Evolutionary conservation across 2,888 invertebrate genomes (phyloP).

Genomic region (Scrobipalpa atriplicella): DNA sequence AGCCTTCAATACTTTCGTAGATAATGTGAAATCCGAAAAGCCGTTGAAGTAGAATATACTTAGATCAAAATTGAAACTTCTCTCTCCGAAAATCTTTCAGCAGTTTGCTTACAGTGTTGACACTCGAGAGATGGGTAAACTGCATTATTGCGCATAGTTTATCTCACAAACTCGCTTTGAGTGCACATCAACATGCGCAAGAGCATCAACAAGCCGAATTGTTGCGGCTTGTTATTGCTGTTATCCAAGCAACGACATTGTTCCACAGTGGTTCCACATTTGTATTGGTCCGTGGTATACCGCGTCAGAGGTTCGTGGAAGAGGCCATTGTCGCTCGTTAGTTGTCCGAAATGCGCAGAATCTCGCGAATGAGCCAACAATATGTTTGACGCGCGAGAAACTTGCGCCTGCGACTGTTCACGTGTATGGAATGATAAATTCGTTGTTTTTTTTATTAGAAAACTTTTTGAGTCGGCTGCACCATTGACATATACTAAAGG

Average conservation of each 20-base stretch:
- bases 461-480: background rate
- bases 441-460: background rate
- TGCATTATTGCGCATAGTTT: constrained; percentile 23
- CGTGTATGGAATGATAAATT: constrained; percentile 7
- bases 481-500: background rate
- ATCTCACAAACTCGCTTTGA: background rate
- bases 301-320: constrained; percentile 74
- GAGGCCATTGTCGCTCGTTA: constrained; percentile 77
- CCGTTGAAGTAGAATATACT: too few relatives aligned
- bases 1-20: too few relatives aligned
- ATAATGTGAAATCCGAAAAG: too few relatives aligned
- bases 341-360: constrained; percentile 73
- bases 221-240: constrained; percentile 67
- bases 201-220: constrained; percentile 70
- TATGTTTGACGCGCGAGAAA: constrained; percentile 49
- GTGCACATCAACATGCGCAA: background rate
- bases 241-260: constrained; percentile 74
- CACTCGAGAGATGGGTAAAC: constrained; percentile 19
- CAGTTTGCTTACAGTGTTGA: constrained; percentile 9
- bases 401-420: constrained; percentile 38
- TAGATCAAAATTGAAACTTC: too few relatives aligned
- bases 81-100: background rate
- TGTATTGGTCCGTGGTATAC: constrained; percentile 51
- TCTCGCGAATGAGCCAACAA: constrained; percentile 73
- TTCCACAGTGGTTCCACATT: constrained; percentile 80